phyloP scores from a whole-genome alignment of 1,140 invertebrate species.

The Bombus breviceps region DNA sequence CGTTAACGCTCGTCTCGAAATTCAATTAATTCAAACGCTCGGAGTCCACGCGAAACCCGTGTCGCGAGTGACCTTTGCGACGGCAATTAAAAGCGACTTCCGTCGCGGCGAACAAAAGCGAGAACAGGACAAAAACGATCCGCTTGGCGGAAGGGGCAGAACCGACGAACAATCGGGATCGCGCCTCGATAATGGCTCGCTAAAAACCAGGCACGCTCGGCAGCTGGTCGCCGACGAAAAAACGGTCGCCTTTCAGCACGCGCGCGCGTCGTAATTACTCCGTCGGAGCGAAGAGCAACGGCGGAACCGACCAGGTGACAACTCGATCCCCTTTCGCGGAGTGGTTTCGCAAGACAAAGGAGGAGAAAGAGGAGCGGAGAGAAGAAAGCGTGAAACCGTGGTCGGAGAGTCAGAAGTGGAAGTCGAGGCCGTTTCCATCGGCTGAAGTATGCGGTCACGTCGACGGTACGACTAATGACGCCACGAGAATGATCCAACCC shows the following conservation, averaged over 20 bases:
- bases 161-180: conserved; percentile 33
- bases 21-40: neutral
- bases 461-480: conserved; percentile 78
- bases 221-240: conserved; percentile 15
- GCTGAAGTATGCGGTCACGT: conserved; percentile 73
- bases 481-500: conserved; percentile 75
- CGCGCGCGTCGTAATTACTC: conserved; percentile 51
- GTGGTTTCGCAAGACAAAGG: neutral
- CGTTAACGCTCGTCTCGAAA: neutral
- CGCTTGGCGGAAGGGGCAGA: neutral
- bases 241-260: neutral
- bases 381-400: conserved; percentile 19
- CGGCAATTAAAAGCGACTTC: conserved; percentile 35
- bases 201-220: conserved; percentile 8
- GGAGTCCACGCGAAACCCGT: too few relatives aligned
- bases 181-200: conserved; percentile 36
- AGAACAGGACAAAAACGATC: neutral
- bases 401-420: neutral
- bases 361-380: neutral
- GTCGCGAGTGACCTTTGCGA: neutral
- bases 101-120: neutral
- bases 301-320: conserved; percentile 46
- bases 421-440: conserved; percentile 40
- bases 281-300: neutral
- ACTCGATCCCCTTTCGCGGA: conserved; percentile 21